These are phyloP conservation scores for Hoplostethus mediterraneus DNA, from an alignment of 2,797 vertebrate genomes.

Conservation along the genomic window DNA sequence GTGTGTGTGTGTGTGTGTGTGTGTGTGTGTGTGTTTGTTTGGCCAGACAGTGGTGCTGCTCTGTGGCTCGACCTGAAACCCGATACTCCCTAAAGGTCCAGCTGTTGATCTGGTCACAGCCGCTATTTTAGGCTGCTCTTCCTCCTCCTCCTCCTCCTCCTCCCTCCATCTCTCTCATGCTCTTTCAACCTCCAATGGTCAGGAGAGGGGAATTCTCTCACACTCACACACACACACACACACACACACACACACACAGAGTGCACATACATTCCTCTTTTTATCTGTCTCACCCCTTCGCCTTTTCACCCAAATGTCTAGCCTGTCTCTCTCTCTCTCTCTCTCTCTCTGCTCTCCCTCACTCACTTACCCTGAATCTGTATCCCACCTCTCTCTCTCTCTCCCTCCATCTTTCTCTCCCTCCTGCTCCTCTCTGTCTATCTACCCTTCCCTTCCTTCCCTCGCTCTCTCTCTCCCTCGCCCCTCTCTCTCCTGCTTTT, in stretches of 20 bases:
- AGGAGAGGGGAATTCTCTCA: slow-evolving; percentile 46
- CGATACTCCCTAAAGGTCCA: slow-evolving; percentile 60
- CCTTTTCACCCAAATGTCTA: slow-evolving; percentile 48
- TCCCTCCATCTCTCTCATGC: slow-evolving; percentile 61
- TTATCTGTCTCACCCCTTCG: slow-evolving; percentile 51
- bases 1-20: slow-evolving; percentile 1
- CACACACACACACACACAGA: slow-evolving; percentile 35
- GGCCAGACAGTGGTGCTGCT: slow-evolving; percentile 37
- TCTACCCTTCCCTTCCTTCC: slow-evolving; percentile 27
- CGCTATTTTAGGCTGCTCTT: slow-evolving; percentile 53
- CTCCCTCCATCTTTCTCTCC: not conserved
- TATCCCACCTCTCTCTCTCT: not conserved
- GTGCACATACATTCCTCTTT: slow-evolving; percentile 62
- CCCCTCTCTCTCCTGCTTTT: slow-evolving; percentile 9
- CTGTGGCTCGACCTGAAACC: slow-evolving; percentile 47
- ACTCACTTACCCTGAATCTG: slow-evolving; percentile 10
- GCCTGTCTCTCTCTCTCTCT: slow-evolving; percentile 46
- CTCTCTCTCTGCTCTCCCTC: slow-evolving; percentile 22
- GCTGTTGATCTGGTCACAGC: slow-evolving; percentile 64
- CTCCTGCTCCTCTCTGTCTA: too few species aligned
- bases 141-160: slow-evolving; percentile 26
- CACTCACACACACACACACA: not conserved
- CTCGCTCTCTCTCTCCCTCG: not conserved
- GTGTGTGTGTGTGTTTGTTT: slow-evolving; percentile 25
- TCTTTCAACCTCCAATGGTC: slow-evolving; percentile 75